Evolutionary conservation across 1,140 invertebrate species (phyloP).

Genomic region (Bombyx mori): ASM3026992v2 NC_085120.1:10503001-10503500

Average conservation of each 20-base stretch:
- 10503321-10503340: neutral
- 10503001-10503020: too few species aligned
- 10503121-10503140: too few species aligned
- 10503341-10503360: neutral
- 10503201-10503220: neutral
- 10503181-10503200: neutral
- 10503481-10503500: conserved; percentile 4
- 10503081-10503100: too few species aligned
- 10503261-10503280: conserved; percentile 4
- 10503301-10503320: conserved; percentile 1
- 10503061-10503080: too few species aligned
- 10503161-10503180: neutral
- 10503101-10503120: too few species aligned
- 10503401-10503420: neutral
- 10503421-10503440: conserved; percentile 3
- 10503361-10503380: neutral
- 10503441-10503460: conserved; percentile 1
- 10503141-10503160: too few species aligned
- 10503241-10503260: conserved; percentile 1
- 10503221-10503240: neutral
- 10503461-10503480: conserved; percentile 3
- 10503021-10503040: too few species aligned
- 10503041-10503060: too few species aligned
- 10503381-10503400: conserved; percentile 3
- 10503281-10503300: conserved; percentile 3